These are phyloP conservation scores for Ciconia stormi DNA, from an alignment of 2,113 vertebrate species.

Conservation along the genomic window DNA sequence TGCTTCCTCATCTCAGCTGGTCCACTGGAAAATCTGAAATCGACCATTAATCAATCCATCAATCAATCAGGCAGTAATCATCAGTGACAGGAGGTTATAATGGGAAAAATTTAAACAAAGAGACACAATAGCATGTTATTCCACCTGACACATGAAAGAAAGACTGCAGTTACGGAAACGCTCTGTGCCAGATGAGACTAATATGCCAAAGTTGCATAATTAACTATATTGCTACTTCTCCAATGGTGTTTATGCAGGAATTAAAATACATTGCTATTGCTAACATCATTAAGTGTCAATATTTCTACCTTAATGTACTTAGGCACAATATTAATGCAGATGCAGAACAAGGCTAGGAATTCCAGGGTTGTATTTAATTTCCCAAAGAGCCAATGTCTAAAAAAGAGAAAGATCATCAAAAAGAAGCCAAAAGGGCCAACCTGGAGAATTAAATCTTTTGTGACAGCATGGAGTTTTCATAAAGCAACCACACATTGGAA, in stretches of 20 bases:
- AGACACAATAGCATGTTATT: not conserved
- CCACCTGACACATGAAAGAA: not conserved
- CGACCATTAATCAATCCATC: conserved; percentile 21
- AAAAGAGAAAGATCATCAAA: conserved; percentile 7
- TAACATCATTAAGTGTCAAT: not conserved
- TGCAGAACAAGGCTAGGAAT: not conserved
- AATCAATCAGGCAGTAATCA: conserved; percentile 34
- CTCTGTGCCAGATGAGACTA: not conserved
- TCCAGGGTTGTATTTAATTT: not conserved
- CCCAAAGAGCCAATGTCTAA: not conserved
- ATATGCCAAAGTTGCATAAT: not conserved
- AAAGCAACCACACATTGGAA: not conserved
- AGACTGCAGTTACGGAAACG: not conserved
- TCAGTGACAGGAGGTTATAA: not conserved
- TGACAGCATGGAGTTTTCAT: not conserved
- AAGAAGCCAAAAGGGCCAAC: not conserved
- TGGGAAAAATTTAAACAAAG: not conserved
- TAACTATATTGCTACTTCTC: not conserved
- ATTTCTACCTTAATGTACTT: not conserved
- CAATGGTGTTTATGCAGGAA: not conserved
- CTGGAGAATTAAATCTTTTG: not conserved
- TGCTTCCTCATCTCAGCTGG: not conserved
- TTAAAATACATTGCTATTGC: not conserved
- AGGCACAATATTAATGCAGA: not conserved
- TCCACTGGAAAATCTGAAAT: not conserved